Conservation (phyloP, 1,140 invertebrate genomes). For the Drosophila simulans region DNA sequence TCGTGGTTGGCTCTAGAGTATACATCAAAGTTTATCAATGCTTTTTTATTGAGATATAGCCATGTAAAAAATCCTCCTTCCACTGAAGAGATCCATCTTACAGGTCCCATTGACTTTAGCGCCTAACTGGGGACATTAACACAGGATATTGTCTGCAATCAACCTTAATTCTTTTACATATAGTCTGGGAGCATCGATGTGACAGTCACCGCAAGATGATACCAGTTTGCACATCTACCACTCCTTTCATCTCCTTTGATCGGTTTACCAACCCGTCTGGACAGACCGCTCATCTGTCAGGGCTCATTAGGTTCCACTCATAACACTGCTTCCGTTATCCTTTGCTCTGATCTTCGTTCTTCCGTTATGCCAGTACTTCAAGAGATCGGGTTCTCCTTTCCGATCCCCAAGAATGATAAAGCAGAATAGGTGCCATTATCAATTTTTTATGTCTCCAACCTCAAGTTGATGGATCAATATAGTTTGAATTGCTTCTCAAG, state of each 20-base stretch:
- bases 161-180: constrained; percentile 14
- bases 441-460: too few species aligned
- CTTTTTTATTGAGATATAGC: neutral
- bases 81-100: neutral
- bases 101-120: neutral
- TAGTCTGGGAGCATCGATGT: neutral
- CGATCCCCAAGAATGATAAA: constrained; percentile 7
- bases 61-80: too few species aligned
- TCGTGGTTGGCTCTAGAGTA: neutral
- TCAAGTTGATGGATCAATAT: neutral
- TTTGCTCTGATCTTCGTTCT: constrained; percentile 45
- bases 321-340: constrained; percentile 40
- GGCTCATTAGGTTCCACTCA: constrained; percentile 48
- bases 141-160: constrained; percentile 25
- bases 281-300: constrained; percentile 40
- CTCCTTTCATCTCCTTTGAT: constrained; percentile 9
- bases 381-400: constrained; percentile 12
- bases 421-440: neutral
- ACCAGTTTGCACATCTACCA: constrained; percentile 1
- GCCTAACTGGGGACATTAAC: neutral
- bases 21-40: neutral
- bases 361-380: constrained; percentile 22
- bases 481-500: too few species aligned
- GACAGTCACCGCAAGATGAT: constrained; percentile 39
- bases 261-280: neutral